These are phyloP conservation scores for Elephas maximus DNA, from an alignment of 2,113 vertebrate species.

Conservation along the genomic window DNA sequence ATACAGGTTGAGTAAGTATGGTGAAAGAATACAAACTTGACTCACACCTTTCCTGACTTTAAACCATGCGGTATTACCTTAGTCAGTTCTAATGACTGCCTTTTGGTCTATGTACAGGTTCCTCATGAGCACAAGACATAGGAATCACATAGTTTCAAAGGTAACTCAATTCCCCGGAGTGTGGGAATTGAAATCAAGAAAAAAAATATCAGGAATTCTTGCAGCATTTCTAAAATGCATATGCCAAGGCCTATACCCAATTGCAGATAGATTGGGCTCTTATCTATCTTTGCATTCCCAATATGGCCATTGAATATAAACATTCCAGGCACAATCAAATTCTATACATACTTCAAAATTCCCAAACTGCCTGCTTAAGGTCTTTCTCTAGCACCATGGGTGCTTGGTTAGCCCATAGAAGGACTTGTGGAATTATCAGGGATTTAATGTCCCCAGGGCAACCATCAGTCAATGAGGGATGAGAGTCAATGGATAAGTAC, in stretches of 20 bases:
- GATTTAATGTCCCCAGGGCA: background rate
- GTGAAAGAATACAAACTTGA: too few species aligned
- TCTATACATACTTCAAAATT: background rate
- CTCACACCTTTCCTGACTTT: too few species aligned
- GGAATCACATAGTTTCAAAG: background rate
- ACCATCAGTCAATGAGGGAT: background rate
- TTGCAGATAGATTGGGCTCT: background rate
- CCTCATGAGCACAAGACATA: background rate
- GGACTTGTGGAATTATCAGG: background rate
- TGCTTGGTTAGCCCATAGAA: background rate
- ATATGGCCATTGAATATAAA: background rate
- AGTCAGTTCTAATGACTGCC: too few species aligned
- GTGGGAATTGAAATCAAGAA: background rate
- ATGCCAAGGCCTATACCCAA: background rate
- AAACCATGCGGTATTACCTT: too few species aligned
- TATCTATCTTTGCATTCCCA: background rate
- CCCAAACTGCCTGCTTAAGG: background rate
- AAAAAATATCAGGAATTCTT: background rate
- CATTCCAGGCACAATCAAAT: background rate
- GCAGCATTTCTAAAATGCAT: background rate
- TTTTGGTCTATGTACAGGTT: too few species aligned
- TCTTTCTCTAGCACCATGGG: too few species aligned
- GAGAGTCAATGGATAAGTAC: background rate
- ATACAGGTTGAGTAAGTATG: too few species aligned
- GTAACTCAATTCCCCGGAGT: background rate